Percentiles rank a stretch among this genome's conserved stretches.
Evolutionary conservation across 2,113 vertebrate genomes (phyloP).

Genomic region (Dromiciops gliroides): DNA sequence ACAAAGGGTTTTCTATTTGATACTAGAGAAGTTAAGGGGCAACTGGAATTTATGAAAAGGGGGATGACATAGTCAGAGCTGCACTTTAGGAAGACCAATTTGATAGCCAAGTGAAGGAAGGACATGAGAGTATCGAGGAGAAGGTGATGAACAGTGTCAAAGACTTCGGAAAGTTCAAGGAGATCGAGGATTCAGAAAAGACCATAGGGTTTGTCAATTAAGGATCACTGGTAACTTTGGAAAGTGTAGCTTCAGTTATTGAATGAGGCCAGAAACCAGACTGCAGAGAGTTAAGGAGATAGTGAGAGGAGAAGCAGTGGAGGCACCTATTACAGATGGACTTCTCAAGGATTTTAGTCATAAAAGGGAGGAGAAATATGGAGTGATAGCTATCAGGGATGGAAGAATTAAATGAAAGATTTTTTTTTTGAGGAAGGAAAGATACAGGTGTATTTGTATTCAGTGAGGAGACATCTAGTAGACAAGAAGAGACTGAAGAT

Average conservation of each 20-base stretch:
- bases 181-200: background rate
- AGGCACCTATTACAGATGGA: background rate
- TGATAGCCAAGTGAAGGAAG: background rate
- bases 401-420: background rate
- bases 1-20: constrained; percentile 1
- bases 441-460: background rate
- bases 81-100: background rate
- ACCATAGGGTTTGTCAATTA: background rate
- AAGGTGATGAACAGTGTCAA: background rate
- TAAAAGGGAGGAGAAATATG: background rate
- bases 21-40: background rate
- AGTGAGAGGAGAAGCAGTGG: background rate
- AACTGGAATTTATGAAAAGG: background rate
- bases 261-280: background rate
- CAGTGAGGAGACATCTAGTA: background rate
- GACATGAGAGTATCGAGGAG: background rate
- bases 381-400: background rate
- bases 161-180: background rate
- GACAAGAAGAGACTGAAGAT: background rate
- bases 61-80: background rate
- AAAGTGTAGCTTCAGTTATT: background rate
- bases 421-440: background rate
- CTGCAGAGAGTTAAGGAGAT: background rate
- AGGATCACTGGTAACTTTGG: background rate
- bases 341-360: background rate